Percentiles rank a stretch among this genome's conserved stretches.
Evolutionary conservation across 2,888 invertebrate species (phyloP).

Genomic region (Urechis unicinctus): DNA sequence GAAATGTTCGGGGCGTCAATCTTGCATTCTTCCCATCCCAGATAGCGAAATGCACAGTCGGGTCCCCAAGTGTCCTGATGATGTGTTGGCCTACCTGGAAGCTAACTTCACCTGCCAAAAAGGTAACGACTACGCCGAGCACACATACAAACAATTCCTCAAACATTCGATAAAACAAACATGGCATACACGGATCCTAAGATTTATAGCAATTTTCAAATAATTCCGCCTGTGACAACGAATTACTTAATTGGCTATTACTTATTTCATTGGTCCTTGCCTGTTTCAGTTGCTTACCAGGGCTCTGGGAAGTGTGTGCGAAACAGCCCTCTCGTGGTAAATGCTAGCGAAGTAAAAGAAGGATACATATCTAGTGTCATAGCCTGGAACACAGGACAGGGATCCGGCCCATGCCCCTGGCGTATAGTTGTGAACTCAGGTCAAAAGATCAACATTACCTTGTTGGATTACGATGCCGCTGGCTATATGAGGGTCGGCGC

Average conservation of each 20-base stretch:
- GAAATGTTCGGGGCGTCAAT: slow-evolving; percentile 12
- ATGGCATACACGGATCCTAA: too few species aligned
- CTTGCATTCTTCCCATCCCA: slow-evolving; percentile 11
- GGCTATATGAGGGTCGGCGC: neutral
- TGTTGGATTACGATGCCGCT: slow-evolving; percentile 10
- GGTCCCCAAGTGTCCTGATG: slow-evolving; percentile 17
- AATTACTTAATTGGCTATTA: neutral
- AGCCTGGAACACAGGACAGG: slow-evolving; percentile 4
- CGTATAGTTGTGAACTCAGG: slow-evolving; percentile 6
- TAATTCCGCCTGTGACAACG: neutral
- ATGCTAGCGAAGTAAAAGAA: neutral
- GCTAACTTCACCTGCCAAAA: slow-evolving; percentile 15
- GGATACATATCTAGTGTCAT: slow-evolving; percentile 9
- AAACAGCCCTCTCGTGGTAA: neutral
- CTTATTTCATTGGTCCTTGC: neutral
- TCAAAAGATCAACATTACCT: slow-evolving; percentile 15
- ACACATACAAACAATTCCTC: too few species aligned
- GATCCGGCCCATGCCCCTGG: slow-evolving; percentile 11
- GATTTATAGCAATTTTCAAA: too few species aligned
- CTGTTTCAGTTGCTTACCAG: neutral
- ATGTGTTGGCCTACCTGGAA: slow-evolving; percentile 17
- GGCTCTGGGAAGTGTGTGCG: neutral
- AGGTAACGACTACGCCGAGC: slow-evolving; percentile 8
- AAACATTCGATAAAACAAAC: too few species aligned
- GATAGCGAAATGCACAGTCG: slow-evolving; percentile 14